Evolutionary conservation across 2,113 vertebrate species (phyloP).

Genomic region (Menura novaehollandiae): DNA sequence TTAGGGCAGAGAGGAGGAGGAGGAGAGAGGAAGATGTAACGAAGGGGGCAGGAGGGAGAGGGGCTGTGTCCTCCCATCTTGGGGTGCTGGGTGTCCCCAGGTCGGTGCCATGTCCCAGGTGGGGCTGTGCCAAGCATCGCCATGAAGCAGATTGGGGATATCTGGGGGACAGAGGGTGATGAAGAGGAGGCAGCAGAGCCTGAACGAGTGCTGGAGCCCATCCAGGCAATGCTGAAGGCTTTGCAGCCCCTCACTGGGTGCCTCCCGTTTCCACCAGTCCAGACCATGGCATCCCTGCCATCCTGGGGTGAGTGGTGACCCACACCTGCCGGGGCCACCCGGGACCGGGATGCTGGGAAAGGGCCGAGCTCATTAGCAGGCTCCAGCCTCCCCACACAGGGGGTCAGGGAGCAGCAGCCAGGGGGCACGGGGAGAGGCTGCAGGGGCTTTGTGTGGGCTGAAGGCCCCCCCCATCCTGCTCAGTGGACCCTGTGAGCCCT

Average conservation of each 20-base stretch:
- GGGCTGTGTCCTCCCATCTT: fast-evolving
- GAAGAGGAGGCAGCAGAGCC: background rate
- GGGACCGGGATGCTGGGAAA: background rate
- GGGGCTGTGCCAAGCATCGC: background rate
- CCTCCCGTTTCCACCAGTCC: background rate
- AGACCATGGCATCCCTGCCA: background rate
- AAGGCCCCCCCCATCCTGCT: fast-evolving
- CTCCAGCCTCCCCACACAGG: background rate
- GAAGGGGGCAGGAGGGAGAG: background rate
- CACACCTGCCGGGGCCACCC: conserved; percentile 15
- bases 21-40: background rate
- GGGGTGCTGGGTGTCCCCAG: background rate
- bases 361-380: background rate
- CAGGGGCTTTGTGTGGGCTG: background rate
- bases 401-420: conserved; percentile 20
- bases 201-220: background rate
- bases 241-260: background rate
- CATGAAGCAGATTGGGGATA: fast-evolving
- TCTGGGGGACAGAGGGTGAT: background rate
- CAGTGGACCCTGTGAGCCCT: fast-evolving
- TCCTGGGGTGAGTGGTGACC: background rate
- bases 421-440: background rate
- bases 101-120: background rate
- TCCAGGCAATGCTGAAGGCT: background rate
- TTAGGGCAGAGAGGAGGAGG: conserved; percentile 14